These are phyloP conservation scores for Heliopora coerulea DNA, from an alignment of 92 coral and sea anemone species.

Conservation along the genomic window DNA sequence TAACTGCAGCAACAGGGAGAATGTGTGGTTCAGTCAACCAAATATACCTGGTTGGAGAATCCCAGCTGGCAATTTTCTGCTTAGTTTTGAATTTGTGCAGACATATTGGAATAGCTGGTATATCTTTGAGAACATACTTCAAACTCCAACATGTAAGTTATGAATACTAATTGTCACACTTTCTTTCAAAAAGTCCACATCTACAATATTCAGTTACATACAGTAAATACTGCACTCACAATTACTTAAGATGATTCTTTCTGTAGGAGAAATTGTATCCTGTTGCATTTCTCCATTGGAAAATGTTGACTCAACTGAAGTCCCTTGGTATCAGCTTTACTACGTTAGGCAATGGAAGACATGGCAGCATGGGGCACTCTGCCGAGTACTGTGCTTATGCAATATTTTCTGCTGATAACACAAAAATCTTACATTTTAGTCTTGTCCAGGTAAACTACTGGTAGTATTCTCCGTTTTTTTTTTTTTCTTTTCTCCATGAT, in stretches of 20 bases:
- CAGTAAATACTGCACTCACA: background rate
- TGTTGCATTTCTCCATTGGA: background rate
- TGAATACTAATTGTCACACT: background rate
- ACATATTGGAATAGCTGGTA: too few species aligned
- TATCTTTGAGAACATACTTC: constrained; percentile 42
- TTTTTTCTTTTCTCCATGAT: too few species aligned
- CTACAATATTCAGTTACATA: too few species aligned
- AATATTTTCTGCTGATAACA: background rate
- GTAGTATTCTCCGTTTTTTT: too few species aligned
- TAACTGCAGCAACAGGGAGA: constrained; percentile 33
- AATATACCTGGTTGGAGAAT: constrained; percentile 21
- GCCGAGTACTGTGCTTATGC: constrained; percentile 2
- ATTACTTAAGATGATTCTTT: background rate
- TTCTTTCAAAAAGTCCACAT: background rate
- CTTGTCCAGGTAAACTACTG: too few species aligned
- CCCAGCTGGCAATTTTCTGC: too few species aligned
- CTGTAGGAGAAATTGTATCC: background rate
- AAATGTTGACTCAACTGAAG: background rate
- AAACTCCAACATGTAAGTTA: constrained; percentile 44
- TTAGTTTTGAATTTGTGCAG: constrained; percentile 36
- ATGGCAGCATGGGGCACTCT: constrained; percentile 1
- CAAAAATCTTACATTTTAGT: background rate
- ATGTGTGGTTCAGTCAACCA: constrained; percentile 48
- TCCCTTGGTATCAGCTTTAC: background rate
- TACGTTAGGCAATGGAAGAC: constrained; percentile 1